These are phyloP conservation scores for Creontiades dilutus DNA, from an alignment of 2,888 invertebrate species.

Conservation along the genomic window DNA sequence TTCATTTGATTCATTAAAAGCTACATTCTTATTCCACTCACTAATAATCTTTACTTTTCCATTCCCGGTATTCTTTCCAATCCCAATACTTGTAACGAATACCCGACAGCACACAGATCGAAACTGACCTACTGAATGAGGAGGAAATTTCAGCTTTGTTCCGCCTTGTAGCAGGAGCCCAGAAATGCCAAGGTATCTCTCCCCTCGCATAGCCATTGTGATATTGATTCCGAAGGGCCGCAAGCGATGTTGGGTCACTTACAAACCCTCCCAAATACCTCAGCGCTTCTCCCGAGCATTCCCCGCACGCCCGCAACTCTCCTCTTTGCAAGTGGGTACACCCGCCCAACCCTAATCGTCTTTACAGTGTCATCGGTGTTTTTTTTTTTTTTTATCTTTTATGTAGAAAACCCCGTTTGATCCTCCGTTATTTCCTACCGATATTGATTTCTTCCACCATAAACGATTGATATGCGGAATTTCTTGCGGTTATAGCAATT, in stretches of 20 bases:
- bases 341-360: neutral
- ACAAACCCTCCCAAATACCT: slow-evolving; percentile 32
- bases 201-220: slow-evolving; percentile 15
- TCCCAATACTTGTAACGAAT: too few species aligned
- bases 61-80: too few species aligned
- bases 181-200: slow-evolving; percentile 27
- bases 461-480: too few species aligned
- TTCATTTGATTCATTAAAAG: too few species aligned
- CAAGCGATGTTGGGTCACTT: slow-evolving; percentile 39
- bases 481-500: too few species aligned
- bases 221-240: slow-evolving; percentile 39
- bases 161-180: slow-evolving; percentile 33
- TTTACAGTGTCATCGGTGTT: neutral
- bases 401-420: neutral
- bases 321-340: neutral
- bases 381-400: neutral
- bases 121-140: too few species aligned
- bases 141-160: neutral
- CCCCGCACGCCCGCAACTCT: neutral
- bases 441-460: too few species aligned
- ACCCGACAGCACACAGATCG: too few species aligned
- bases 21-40: too few species aligned
- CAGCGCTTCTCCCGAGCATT: slow-evolving; percentile 29
- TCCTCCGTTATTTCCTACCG: too few species aligned
- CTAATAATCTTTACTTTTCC: too few species aligned